Evolutionary conservation across 2,888 invertebrate species (phyloP).

Genomic region (Frankliniella intonsa): DNA sequence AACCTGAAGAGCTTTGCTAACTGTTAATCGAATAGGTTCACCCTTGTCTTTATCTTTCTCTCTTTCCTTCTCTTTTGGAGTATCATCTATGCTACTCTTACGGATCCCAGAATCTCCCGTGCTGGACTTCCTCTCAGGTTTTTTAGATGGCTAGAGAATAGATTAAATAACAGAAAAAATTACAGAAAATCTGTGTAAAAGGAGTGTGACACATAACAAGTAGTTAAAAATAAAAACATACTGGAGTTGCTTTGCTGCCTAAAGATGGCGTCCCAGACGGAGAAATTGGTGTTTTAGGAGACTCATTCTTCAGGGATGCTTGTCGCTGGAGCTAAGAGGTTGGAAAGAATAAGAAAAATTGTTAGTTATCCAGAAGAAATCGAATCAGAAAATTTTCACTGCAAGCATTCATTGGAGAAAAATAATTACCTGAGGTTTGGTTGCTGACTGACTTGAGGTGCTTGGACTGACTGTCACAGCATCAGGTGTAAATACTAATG

Average conservation of each 20-base stretch:
- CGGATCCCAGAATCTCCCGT: background rate
- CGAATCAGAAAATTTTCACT: background rate
- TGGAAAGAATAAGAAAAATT: background rate
- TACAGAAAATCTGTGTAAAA: background rate
- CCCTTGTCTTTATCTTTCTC: constrained; percentile 39
- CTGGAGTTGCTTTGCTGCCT: background rate
- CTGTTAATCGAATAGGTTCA: constrained; percentile 70
- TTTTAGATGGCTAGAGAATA: background rate
- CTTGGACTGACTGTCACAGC: background rate
- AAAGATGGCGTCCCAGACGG: background rate
- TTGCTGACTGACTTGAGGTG: background rate
- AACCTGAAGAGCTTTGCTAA: constrained; percentile 59
- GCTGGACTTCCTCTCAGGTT: background rate
- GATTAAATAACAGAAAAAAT: background rate
- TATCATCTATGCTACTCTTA: constrained; percentile 31
- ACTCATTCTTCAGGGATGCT: background rate
- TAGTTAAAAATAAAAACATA: background rate
- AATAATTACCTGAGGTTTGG: background rate
- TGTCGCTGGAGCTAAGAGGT: background rate
- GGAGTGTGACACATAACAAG: background rate
- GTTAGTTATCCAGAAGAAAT: background rate
- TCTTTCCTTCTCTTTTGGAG: constrained; percentile 34
- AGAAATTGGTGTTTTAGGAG: constrained; percentile 10
- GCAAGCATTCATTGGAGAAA: background rate
- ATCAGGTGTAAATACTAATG: background rate